A percentile compares a stretch with the other conserved stretches of the same genome.
phyloP scores from a whole-genome alignment of 1,140 invertebrate genomes.

The Ceratina calcarata region DNA sequence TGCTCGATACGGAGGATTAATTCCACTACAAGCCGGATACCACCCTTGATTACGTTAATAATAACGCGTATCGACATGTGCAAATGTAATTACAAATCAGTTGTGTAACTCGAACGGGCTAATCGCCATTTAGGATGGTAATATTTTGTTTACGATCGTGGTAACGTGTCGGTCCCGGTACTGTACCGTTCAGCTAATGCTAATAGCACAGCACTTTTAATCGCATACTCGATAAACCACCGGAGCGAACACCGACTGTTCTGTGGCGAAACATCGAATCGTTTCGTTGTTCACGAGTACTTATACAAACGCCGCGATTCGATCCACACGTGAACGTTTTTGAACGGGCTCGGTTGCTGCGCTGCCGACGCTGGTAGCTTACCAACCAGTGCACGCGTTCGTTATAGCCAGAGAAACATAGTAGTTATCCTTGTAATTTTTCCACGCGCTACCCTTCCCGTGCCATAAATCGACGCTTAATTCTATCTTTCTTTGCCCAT shows the following conservation, averaged over 20 bases:
- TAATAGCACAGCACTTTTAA: conserved; percentile 50
- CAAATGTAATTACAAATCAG: conserved; percentile 48
- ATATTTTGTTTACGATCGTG: conserved; percentile 52
- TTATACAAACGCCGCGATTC: neutral
- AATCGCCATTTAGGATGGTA: conserved; percentile 30
- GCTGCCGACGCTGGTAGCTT: neutral
- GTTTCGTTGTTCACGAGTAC: neutral
- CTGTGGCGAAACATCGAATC: neutral
- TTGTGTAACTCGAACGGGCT: conserved; percentile 43
- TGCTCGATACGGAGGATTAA: neutral
- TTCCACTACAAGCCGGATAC: neutral
- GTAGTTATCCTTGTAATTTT: conserved; percentile 29
- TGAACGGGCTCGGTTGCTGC: neutral
- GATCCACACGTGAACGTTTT: conserved; percentile 3
- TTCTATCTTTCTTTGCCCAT: conserved; percentile 39
- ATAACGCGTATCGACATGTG: conserved; percentile 12
- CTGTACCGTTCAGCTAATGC: neutral
- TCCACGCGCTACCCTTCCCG: neutral
- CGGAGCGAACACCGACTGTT: neutral
- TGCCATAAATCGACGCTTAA: conserved; percentile 31
- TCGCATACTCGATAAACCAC: conserved; percentile 20
- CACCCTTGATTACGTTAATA: conserved; percentile 24
- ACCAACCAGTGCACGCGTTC: neutral
- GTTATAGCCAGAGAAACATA: too few species aligned
- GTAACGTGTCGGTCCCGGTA: conserved; percentile 11